Conservation (phyloP, 2,113 vertebrate genomes). For the Alces alces region DNA sequence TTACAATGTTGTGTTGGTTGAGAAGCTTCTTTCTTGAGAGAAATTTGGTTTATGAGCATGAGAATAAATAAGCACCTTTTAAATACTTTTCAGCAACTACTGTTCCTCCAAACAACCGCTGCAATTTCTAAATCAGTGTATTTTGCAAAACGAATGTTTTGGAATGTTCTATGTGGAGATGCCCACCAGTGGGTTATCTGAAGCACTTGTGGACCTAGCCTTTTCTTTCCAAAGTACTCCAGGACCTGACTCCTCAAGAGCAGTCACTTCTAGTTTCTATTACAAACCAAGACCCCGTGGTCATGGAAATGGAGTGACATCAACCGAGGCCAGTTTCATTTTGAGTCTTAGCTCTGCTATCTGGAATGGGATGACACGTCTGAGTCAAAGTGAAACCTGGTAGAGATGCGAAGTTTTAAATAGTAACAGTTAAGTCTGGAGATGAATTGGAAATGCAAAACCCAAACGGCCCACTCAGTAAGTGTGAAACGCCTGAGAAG, state of each 20-base stretch:
- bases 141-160: background rate
- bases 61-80: background rate
- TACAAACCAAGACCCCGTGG: background rate
- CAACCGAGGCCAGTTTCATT: background rate
- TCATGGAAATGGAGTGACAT: background rate
- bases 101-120: background rate
- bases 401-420: background rate
- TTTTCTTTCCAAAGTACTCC: background rate
- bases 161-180: background rate
- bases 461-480: background rate
- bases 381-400: slow-evolving; percentile 30
- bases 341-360: background rate
- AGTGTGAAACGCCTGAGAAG: background rate
- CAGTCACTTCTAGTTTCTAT: background rate
- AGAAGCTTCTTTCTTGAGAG: background rate
- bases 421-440: background rate
- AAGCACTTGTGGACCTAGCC: background rate
- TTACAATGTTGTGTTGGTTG: background rate
- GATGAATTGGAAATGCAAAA: background rate
- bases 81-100: background rate
- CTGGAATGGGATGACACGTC: background rate
- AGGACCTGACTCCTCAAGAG: background rate
- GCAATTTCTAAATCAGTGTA: background rate
- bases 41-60: background rate
- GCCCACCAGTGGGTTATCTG: too few species aligned